phyloP scores from a whole-genome alignment of 1,140 invertebrate species.

The Panagrolaimus sp. region DNA sequence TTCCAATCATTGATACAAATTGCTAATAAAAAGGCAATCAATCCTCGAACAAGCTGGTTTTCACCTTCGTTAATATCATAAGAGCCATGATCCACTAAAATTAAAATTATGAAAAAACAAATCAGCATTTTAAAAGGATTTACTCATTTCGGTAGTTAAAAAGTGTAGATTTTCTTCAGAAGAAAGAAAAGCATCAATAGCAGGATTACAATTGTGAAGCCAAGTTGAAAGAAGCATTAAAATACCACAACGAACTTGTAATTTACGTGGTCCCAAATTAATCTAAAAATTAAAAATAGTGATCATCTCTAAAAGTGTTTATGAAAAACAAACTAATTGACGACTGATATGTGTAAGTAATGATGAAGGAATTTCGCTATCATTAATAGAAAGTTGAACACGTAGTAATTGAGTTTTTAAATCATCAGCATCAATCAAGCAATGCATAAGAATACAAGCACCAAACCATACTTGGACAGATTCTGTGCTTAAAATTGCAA shows the following conservation, averaged over 20 bases:
- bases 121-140: constrained; percentile 16
- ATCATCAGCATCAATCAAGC: constrained; percentile 76
- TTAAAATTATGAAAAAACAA: no score
- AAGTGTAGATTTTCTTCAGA: constrained; percentile 79
- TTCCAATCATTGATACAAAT: constrained; percentile 88
- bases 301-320: no score
- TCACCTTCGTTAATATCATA: constrained; percentile 66
- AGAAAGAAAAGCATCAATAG: constrained; percentile 75
- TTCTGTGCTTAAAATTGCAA: constrained; percentile 82
- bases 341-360: constrained; percentile 44
- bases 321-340: constrained; percentile 20
- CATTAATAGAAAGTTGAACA: constrained; percentile 71
- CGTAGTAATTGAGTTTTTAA: constrained; percentile 87
- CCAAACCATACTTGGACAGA: constrained; percentile 94
- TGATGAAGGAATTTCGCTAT: constrained; percentile 28
- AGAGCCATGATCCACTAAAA: constrained; percentile 56
- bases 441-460: constrained; percentile 79
- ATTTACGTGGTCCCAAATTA: constrained; percentile 67
- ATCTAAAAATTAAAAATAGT: constrained; percentile 16
- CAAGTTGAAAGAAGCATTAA: constrained; percentile 83
- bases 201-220: constrained; percentile 75
- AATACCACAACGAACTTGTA: constrained; percentile 82
- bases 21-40: constrained; percentile 88
- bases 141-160: constrained; percentile 60
- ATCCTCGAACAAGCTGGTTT: constrained; percentile 77